Base-by-base conservation (phyloP, 2,797 vertebrate genomes). In the Chromis chromis region DNA sequence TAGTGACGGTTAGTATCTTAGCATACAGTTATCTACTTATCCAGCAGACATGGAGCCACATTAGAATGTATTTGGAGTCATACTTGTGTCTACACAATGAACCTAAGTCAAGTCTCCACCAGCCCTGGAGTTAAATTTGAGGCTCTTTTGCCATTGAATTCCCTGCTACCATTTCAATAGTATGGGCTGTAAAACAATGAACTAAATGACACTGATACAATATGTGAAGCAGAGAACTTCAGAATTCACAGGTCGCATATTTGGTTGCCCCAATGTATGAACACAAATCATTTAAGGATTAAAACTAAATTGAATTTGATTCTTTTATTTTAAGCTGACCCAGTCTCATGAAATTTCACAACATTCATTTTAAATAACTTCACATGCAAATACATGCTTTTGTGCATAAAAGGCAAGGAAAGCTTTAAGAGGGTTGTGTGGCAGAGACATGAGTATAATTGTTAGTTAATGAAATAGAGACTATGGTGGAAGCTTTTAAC, bases 381-480 rank as follows among this genome's bases (percentile, higher is more conserved):
- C 3, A 55, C 14, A 40, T 69, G 33, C 36, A 52, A 52, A 63
- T 14, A 36, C 25, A 44, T 42, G 40, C 14, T 42, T 25, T 6
- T 42, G 40, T 44, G 25, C 4, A 6, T 40, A 67, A 55, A 31
- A 52, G 49, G 17, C 0, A 1, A 69, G 5, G 6, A 24, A 7
- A 4, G 12, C 36, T 60, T 61, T 19, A 66, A 48, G 39, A 54
- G 42, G 22, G 28, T 31, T 31, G 28, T 31, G 28, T 6, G 7
- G 28, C 28, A 31, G 28, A 31, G 49, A 5, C 27, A 46, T 61
- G 16, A 56, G 19, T 17, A 14, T 36, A 28, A 62, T 48, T 4
- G n/a, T 48, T 61, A n/a, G 52, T 66, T 33, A 24, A 22, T 50
- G 53, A 53, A 52, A 59, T 17, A n/a, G n/a, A 12, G 7, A 17